Evolutionary conservation across 2,888 invertebrate genomes (phyloP).

Genomic region (Junonia oenone): DNA sequence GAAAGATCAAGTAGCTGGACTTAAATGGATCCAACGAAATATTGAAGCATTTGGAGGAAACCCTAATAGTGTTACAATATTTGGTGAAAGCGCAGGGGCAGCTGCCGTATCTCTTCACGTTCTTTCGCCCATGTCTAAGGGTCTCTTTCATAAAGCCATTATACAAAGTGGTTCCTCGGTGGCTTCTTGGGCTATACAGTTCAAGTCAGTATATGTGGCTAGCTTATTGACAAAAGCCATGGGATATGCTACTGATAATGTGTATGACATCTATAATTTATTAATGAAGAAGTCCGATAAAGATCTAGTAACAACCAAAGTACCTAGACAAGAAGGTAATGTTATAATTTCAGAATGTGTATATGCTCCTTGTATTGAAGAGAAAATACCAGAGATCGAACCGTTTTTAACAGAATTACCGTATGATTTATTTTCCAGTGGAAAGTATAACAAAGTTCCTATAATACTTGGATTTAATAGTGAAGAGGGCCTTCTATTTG

Average conservation of each 20-base stretch:
- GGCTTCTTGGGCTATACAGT: conserved; percentile 55
- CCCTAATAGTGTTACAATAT: conserved; percentile 53
- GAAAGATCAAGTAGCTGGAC: conserved; percentile 60
- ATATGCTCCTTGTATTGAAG: conserved; percentile 55
- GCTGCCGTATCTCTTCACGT: conserved; percentile 56
- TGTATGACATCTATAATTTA: conserved; percentile 48
- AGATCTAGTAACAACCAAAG: conserved; percentile 51
- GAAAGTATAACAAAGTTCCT: conserved; percentile 57
- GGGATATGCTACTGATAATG: conserved; percentile 46
- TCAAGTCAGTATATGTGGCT: conserved; percentile 49
- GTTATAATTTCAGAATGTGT: conserved; percentile 47
- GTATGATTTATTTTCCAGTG: conserved; percentile 42
- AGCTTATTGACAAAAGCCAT: conserved; percentile 53
- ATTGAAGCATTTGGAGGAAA: conserved; percentile 57
- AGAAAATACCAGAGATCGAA: conserved; percentile 51
- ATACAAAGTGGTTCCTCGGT: conserved; percentile 64
- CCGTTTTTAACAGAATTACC: conserved; percentile 56
- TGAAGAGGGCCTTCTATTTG: conserved; percentile 54
- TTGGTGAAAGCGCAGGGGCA: conserved; percentile 65
- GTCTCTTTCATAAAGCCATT: no score
- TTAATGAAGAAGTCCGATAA: conserved; percentile 48
- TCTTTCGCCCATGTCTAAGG: no score
- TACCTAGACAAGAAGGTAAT: conserved; percentile 49
- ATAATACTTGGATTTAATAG: conserved; percentile 52
- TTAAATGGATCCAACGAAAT: conserved; percentile 56